phyloP scores from a whole-genome alignment of 1,140 invertebrate species.

The Formica selysi region DNA sequence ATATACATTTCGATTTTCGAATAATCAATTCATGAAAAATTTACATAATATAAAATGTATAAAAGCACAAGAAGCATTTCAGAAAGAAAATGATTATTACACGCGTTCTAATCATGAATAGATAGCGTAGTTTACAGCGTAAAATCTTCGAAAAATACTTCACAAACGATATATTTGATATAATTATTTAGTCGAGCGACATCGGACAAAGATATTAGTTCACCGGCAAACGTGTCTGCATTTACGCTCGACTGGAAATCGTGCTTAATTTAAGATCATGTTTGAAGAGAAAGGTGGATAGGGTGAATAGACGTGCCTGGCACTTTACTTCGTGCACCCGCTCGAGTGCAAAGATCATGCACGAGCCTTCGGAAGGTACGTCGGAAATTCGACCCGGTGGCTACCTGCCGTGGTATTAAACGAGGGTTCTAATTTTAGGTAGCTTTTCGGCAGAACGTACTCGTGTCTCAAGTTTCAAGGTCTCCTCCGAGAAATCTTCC shows the following conservation, averaged over 20 bases:
- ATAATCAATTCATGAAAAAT: not conserved
- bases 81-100: not conserved
- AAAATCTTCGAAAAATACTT: not conserved
- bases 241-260: slow-evolving; percentile 31
- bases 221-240: not conserved
- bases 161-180: slow-evolving; percentile 3
- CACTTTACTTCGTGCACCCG: not conserved
- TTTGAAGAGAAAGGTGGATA: not conserved
- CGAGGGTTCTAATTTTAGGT: slow-evolving; percentile 64
- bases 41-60: no score
- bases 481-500: slow-evolving; percentile 54
- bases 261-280: slow-evolving; percentile 51
- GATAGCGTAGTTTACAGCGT: not conserved
- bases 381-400: slow-evolving; percentile 3
- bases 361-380: slow-evolving; percentile 5
- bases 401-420: slow-evolving; percentile 49
- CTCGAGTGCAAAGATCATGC: slow-evolving; percentile 45
- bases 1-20: not conserved
- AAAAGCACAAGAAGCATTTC: not conserved
- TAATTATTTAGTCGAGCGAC: slow-evolving; percentile 1
- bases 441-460: slow-evolving; percentile 27
- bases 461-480: slow-evolving; percentile 62
- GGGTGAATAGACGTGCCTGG: slow-evolving; percentile 44
- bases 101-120: not conserved
- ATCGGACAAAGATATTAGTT: slow-evolving; percentile 29